Evolutionary conservation across 2,113 vertebrate genomes (phyloP).

Genomic region (Corythoichthys intestinalis): DNA sequence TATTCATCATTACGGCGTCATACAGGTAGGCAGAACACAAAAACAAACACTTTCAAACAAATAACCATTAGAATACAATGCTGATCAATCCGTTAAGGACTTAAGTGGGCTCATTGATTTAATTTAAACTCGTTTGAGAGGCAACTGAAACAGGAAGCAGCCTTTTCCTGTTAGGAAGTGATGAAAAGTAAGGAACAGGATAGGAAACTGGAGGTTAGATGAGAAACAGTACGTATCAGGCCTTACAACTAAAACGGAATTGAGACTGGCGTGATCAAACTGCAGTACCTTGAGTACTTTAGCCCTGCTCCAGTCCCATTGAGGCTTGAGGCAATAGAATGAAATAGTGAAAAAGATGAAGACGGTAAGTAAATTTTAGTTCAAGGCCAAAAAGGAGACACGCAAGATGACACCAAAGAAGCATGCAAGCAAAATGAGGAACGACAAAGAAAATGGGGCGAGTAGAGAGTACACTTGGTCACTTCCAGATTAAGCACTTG

Average conservation of each 20-base stretch:
- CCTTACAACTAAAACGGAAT: conserved; percentile 4
- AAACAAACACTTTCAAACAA: not conserved
- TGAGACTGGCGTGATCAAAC: not conserved
- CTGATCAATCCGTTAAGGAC: conserved; percentile 4
- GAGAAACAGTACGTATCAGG: conserved; percentile 33
- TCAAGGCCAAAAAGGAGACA: conserved; percentile 2
- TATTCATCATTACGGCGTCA: not conserved
- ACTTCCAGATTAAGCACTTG: conserved; percentile 21
- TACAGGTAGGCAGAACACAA: conserved; percentile 15
- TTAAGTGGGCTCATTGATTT: conserved; percentile 13
- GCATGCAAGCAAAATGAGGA: conserved; percentile 31
- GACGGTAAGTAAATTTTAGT: not conserved
- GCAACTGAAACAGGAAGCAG: conserved; percentile 1
- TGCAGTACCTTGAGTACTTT: conserved; percentile 17
- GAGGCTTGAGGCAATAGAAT: conserved; percentile 4
- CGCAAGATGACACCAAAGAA: conserved; percentile 8
- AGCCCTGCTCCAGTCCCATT: conserved; percentile 11
- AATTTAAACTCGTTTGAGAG: not conserved
- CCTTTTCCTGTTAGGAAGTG: not conserved
- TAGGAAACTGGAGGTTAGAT: conserved; percentile 25
- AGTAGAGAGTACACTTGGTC: conserved; percentile 26
- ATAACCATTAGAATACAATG: not conserved
- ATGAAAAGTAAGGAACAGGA: conserved; percentile 1
- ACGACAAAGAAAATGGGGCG: conserved; percentile 9
- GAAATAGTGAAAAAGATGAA: not conserved